A percentile compares a stretch with the other conserved stretches of the same genome.
These are phyloP conservation scores for Pentalonia nigronervosa DNA, from an alignment of 1,140 invertebrate genomes.

Conservation along the genomic window DNA sequence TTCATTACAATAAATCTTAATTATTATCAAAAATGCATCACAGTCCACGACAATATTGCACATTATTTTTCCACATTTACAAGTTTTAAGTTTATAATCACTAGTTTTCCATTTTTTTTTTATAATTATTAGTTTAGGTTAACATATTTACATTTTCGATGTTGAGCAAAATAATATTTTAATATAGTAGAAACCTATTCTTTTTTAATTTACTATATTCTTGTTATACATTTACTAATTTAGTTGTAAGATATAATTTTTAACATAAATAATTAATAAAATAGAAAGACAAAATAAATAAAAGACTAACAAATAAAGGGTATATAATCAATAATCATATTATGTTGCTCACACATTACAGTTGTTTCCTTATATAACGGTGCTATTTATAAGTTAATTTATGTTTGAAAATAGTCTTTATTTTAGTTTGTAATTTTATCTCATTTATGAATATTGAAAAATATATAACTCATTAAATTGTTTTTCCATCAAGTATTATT, in stretches of 20 bases:
- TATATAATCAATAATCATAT: background rate
- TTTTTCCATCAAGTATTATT: constrained; percentile 8
- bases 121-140: background rate
- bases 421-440: background rate
- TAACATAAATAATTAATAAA: background rate
- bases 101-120: background rate
- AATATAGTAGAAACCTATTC: background rate
- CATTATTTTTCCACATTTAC: background rate
- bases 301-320: background rate
- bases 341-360: background rate
- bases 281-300: background rate
- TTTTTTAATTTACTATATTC: background rate
- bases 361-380: constrained; percentile 1
- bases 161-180: background rate
- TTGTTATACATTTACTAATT: background rate
- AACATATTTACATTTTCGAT: background rate
- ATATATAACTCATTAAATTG: background rate
- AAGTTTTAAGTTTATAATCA: background rate
- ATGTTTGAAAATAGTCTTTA: background rate
- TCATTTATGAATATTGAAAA: background rate
- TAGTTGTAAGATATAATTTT: background rate
- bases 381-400: constrained; percentile 16
- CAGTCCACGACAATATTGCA: background rate
- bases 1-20: background rate
- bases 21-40: background rate